Conservation (phyloP, 2,797 vertebrate species). For the Heliangelus exortis region DNA sequence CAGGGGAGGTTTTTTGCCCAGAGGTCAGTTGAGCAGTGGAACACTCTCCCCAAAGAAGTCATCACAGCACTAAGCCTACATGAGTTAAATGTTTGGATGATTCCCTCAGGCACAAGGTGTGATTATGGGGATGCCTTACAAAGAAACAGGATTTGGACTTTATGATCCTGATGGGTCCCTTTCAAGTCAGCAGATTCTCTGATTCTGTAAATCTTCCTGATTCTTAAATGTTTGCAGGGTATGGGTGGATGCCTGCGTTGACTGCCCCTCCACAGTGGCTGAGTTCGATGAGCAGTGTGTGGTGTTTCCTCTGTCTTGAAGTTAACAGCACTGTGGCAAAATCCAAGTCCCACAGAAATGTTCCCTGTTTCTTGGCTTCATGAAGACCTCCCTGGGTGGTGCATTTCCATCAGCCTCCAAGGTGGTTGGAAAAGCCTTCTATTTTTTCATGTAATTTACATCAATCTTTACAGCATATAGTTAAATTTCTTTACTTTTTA, state of each 20-base stretch:
- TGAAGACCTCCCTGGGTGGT: not conserved
- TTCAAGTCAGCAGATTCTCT: too few species aligned
- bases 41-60: too few species aligned
- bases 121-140: too few species aligned
- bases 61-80: too few species aligned
- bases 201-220: too few species aligned
- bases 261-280: rapidly evolving
- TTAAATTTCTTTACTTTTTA: not conserved
- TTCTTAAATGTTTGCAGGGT: not conserved
- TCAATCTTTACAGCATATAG: not conserved
- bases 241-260: not conserved
- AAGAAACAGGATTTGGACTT: not conserved
- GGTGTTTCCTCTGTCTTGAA: not conserved
- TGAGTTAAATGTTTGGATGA: too few species aligned
- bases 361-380: rapidly evolving
- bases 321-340: not conserved
- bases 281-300: rapidly evolving
- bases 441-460: not conserved
- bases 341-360: rapidly evolving
- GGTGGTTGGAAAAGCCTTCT: not conserved
- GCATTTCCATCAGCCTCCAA: not conserved
- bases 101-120: too few species aligned
- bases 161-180: not conserved
- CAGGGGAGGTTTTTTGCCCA: too few species aligned
- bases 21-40: too few species aligned